phyloP scores from a whole-genome alignment of 2,888 invertebrate species.

The Tipula vernalis region DNA sequence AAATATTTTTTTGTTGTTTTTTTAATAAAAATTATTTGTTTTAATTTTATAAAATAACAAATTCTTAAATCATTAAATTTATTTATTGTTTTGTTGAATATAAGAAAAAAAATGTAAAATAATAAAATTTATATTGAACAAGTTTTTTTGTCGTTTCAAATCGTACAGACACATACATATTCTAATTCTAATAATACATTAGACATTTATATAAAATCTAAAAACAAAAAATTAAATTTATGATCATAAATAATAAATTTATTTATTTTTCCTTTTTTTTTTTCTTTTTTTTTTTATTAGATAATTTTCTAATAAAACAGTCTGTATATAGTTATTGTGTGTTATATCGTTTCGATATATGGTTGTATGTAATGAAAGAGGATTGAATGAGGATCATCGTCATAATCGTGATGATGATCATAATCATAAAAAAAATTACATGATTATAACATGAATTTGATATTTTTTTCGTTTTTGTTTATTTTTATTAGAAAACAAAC shows the following conservation, averaged over 20 bases:
- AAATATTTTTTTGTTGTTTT: not conserved
- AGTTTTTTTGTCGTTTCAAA: not conserved
- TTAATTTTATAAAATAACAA: not conserved
- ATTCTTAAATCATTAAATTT: not conserved
- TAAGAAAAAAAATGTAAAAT: not conserved
- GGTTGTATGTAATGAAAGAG: not conserved
- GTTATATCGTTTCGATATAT: not conserved
- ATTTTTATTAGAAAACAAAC: not conserved
- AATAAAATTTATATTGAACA: not conserved
- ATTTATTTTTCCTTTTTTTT: not conserved
- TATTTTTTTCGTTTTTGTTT: not conserved
- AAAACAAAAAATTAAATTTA: not conserved
- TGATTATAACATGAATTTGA: conserved; percentile 4
- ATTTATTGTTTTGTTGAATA: not conserved
- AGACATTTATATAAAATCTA: not conserved
- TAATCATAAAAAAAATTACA: not conserved
- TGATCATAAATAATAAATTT: conserved; percentile 4
- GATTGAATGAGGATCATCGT: not conserved
- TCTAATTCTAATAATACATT: not conserved
- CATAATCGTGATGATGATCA: not conserved
- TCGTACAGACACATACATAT: not conserved
- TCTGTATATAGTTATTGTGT: not conserved
- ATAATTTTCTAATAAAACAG: not conserved
- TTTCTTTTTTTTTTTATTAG: not conserved
- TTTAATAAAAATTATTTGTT: not conserved